Evolutionary conservation across 2,113 vertebrate species (phyloP).

Genomic region (Ciconia stormi): DNA sequence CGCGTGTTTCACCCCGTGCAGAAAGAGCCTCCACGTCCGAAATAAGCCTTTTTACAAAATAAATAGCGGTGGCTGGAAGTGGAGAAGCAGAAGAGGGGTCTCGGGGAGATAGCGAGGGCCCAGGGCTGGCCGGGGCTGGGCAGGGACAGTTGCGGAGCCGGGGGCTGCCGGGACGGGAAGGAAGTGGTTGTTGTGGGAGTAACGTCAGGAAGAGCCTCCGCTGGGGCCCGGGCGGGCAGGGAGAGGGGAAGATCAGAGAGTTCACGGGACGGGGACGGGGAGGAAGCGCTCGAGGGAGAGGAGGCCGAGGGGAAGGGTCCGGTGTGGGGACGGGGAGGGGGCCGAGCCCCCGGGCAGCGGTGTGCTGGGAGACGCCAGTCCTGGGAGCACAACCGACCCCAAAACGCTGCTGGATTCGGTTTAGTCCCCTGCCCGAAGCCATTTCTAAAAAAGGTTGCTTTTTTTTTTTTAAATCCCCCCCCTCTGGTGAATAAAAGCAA

Average conservation of each 20-base stretch:
- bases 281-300: fast-evolving
- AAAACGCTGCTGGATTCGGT: fast-evolving
- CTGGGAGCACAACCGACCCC: neutral
- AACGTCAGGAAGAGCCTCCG: constrained; percentile 57
- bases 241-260: constrained; percentile 29
- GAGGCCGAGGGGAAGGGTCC: neutral
- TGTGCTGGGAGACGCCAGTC: neutral
- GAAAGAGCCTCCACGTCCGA: neutral
- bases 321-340: fast-evolving
- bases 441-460: neutral
- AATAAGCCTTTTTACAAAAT: neutral
- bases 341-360: neutral
- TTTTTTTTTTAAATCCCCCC: neutral
- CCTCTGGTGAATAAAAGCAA: neutral
- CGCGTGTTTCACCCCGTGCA: fast-evolving
- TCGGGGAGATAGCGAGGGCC: neutral
- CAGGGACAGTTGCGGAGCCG: neutral
- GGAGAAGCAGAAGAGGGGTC: neutral
- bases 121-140: neutral
- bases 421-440: neutral
- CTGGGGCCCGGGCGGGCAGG: neutral
- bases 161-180: constrained; percentile 41
- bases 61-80: neutral
- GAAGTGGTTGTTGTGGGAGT: constrained; percentile 66
- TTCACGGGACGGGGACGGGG: neutral